Base-by-base conservation (phyloP, 2,888 invertebrate genomes). In the Pristionchus arcanus region DNA sequence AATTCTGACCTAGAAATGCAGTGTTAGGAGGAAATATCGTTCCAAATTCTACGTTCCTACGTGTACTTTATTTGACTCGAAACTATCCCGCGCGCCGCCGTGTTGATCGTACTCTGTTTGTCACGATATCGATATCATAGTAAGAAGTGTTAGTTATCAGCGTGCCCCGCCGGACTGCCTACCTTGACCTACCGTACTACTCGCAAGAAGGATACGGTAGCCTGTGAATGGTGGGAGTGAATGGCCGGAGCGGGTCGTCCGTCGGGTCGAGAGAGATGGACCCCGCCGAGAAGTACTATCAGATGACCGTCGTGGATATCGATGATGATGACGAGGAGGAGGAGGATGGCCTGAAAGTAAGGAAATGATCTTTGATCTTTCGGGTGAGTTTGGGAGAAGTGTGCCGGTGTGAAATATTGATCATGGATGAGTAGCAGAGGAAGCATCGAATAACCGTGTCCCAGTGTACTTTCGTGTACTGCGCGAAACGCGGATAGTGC, bases 231-330 rank as follows among this genome's bases (percentile, higher is more conserved):
- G 84, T 84, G 77, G 77, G 77, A 19, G 77, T 77, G 42, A 37
- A 42, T 49, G 74, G 74, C 21, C 19, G 77, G n/a, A 77, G 71
- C 71, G 71, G 9, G 55, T 86, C 63, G 37, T 49, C 49, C 59
- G 85, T 85, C 9, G 59, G 34, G 25, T 37, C 37, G 66, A 9
- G 28, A 7, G 34, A 13, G n/a, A 87, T 90, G 90, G 90, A 90
- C 21, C 63, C 88, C 49, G 74, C 91, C 21, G 90, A 91, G 68
- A 92, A 93, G 77, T 93, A 92, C 86, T 93, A 93, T 71, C 91
- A 91, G 91, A 92, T 93, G 93, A 92, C 92, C 9, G 92, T 93
- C 55, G 92, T 92, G 81, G 92, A 93, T 34, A 90, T 90, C 11
- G 92, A 92, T 16, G 92, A 92, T 34, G 90, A 87, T 66, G 92